These are phyloP conservation scores for Daboia siamensis DNA, from an alignment of 2,113 vertebrate species.

Conservation along the genomic window DNA sequence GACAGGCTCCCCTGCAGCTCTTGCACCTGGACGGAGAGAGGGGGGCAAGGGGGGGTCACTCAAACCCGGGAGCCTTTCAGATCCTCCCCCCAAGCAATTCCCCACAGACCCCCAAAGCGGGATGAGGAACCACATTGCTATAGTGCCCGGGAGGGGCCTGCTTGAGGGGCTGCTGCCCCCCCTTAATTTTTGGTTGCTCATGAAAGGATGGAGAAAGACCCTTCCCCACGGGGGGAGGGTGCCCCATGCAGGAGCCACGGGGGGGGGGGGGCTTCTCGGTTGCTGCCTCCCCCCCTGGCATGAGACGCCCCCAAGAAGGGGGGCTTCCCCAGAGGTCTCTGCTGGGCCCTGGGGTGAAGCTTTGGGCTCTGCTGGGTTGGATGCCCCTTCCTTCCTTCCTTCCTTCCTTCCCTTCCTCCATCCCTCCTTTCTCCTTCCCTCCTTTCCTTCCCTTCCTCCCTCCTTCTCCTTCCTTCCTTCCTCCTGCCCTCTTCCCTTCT, in stretches of 20 bases:
- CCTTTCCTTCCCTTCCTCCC: accelerated
- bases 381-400: no score
- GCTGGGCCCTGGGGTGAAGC: no score
- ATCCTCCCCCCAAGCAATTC: not conserved
- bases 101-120: not conserved
- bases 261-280: not conserved
- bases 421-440: no score
- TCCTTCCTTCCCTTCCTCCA: not conserved
- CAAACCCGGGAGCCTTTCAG: accelerated
- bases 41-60: accelerated
- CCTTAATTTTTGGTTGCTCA: not conserved
- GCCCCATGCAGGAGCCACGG: not conserved
- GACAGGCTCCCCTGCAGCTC: constrained; percentile 72
- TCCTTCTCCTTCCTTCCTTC: no score
- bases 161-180: not conserved
- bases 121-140: accelerated
- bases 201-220: not conserved
- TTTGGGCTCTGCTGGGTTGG: no score
- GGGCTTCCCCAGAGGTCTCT: no score
- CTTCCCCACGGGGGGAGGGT: not conserved
- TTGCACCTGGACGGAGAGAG: constrained; percentile 58
- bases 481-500: no score
- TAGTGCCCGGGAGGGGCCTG: not conserved
- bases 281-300: no score
- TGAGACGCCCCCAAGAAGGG: no score